A percentile compares a stretch with the other conserved stretches of the same genome.
These are phyloP conservation scores for Falcaria lacertinaria DNA, from an alignment of 2,888 invertebrate species.

Conservation along the genomic window DNA sequence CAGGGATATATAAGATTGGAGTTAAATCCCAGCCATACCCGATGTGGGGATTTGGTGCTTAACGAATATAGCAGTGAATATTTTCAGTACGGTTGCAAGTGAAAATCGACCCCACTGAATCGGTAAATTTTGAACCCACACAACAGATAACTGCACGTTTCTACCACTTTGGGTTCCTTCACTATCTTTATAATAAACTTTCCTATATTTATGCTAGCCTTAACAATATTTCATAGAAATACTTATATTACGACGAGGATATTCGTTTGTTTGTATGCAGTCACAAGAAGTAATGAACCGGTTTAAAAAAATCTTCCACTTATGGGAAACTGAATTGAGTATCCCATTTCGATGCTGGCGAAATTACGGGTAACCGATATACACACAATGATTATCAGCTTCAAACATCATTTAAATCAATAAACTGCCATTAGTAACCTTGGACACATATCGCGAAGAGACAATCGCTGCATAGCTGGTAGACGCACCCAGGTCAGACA, in stretches of 20 bases:
- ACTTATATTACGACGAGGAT: no score
- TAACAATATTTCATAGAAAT: no score
- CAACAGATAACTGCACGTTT: not conserved
- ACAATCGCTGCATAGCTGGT: constrained; percentile 74
- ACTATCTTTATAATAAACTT: no score
- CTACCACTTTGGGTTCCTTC: no score
- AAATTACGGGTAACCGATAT: no score
- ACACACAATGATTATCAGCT: no score
- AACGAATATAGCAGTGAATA: constrained; percentile 3
- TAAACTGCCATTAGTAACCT: constrained; percentile 44
- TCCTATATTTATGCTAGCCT: no score
- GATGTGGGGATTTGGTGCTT: constrained; percentile 2
- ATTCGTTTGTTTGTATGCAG: no score
- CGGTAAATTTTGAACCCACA: not conserved
- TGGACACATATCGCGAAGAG: constrained; percentile 65
- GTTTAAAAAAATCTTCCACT: no score
- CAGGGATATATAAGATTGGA: constrained; percentile 6
- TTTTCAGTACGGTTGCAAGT: constrained; percentile 1
- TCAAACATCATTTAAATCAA: constrained; percentile 11
- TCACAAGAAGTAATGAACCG: no score
- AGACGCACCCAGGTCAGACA: constrained; percentile 71
- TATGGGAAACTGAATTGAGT: no score
- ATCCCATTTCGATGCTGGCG: no score
- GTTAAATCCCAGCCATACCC: constrained; percentile 2
- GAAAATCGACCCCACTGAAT: not conserved